Base-by-base conservation (phyloP, 2,888 invertebrate species). In the Amiota mariae region DNA sequence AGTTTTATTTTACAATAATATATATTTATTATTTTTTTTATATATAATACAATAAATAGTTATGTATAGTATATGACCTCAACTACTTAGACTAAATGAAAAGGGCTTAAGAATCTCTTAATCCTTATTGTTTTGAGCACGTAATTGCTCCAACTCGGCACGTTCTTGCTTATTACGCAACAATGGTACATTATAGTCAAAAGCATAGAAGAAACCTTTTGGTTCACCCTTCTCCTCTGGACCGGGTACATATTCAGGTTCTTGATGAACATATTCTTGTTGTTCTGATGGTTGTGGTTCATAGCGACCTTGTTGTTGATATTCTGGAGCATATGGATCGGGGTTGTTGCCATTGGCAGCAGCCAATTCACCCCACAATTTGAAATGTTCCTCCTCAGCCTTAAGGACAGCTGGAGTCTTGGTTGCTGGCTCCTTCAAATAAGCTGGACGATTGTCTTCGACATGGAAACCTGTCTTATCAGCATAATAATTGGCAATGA, bases 391-490 rank as follows among this genome's bases (percentile, higher is more conserved):
- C 70, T 93, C 91, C 77, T 94, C 92, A 49, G 94, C 95, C 15
- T 92, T 93, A 74, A 92, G 91, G 4, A 95, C 94, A 76, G 93
- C 95, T 0, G 93, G 93, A 0, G 93, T 93, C 86, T 95, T 95
- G 77, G 93, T 92, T 12, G 92, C 92, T 0, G 93, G 93, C 85
- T 91, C 90, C 71, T 93, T 92, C 70, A 91, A 91, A 70, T 92
- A 91, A 81, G 93, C 92, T 13, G 94, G 93, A 2, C 94, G 90
- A 87, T 95, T 94, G 84, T 95, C 95, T 75, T 93, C 92, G 77
- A 95, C 94, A 89, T 95, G 95, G 91, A 95, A 95, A n/a, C 95
- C 95, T 78, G 92, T 91, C 78, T 92, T 92, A 86, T 94, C 94
- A 74, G 94, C 94, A 92, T 94, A 94, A 88, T 95, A 95, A 76